A percentile compares a stretch with the other conserved stretches of the same genome.
These are phyloP conservation scores for Plumapathes pennacea DNA, from an alignment of 92 coral and sea anemone genomes.

Conservation along the genomic window DNA sequence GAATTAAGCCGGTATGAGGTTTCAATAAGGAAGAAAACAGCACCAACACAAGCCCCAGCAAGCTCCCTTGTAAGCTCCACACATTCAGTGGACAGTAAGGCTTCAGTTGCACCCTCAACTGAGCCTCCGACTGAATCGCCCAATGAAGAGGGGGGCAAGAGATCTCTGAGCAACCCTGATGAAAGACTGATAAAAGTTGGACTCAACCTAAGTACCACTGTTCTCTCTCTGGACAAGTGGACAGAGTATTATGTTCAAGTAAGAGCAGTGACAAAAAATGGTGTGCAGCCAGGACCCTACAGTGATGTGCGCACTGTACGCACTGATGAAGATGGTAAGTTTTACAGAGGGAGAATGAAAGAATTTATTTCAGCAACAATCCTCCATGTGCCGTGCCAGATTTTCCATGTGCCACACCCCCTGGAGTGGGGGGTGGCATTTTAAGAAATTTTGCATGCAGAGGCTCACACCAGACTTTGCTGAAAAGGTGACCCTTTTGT, in stretches of 20 bases:
- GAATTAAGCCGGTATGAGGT: constrained; percentile 29
- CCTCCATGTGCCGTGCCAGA: not conserved
- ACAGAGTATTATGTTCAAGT: constrained; percentile 42
- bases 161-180: not conserved
- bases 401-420: too few relatives aligned
- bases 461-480: too few relatives aligned
- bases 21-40: constrained; percentile 1
- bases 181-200: constrained; percentile 22
- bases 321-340: constrained; percentile 50
- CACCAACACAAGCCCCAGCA: not conserved
- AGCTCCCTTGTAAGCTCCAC: not conserved
- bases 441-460: too few relatives aligned
- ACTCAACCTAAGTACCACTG: constrained; percentile 10
- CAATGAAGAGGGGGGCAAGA: not conserved
- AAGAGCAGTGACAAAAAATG: constrained; percentile 52
- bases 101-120: not conserved
- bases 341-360: not conserved
- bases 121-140: constrained; percentile 7
- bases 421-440: too few relatives aligned
- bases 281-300: constrained; percentile 41
- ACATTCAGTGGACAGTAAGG: not conserved
- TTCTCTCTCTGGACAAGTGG: constrained; percentile 35
- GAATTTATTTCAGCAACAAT: not conserved
- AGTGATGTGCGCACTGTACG: constrained; percentile 20
- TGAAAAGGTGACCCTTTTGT: too few relatives aligned